A percentile compares a stretch with the other conserved stretches of the same genome.
Conservation (phyloP, 2,113 vertebrate species). For the Eupsittula cactorum region DNA sequence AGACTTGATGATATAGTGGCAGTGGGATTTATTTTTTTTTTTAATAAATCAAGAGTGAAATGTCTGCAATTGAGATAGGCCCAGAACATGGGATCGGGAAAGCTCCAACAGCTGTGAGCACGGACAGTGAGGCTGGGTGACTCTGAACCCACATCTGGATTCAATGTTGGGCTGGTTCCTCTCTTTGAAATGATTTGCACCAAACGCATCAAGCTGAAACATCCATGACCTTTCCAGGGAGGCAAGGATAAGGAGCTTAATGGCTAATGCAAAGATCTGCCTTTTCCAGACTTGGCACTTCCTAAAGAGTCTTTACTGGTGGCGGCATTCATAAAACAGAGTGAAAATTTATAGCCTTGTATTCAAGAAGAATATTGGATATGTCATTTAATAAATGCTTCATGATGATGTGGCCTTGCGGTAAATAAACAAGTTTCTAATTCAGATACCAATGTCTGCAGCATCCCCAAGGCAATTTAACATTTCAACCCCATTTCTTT, state of each 20-base stretch:
- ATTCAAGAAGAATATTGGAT: background rate
- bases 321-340: background rate
- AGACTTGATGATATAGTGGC: background rate
- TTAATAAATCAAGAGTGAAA: slow-evolving; percentile 36
- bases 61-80: background rate
- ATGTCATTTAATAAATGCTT: background rate
- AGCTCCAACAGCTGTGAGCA: background rate
- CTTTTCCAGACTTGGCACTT: background rate
- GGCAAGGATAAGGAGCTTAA: background rate
- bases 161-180: background rate
- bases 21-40: background rate
- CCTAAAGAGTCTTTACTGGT: background rate
- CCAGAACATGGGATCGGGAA: background rate
- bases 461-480: fast-evolving
- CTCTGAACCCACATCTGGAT: slow-evolving; percentile 43
- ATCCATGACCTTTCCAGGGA: background rate
- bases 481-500: background rate
- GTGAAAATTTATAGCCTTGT: background rate
- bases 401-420: fast-evolving
- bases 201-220: background rate
- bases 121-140: background rate
- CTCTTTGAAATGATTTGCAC: background rate
- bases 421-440: background rate
- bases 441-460: background rate
- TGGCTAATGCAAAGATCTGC: background rate